Percentiles rank a stretch among this genome's conserved stretches.
Conservation (phyloP, 1,140 invertebrate species). For the Trichoplusia ni region DNA sequence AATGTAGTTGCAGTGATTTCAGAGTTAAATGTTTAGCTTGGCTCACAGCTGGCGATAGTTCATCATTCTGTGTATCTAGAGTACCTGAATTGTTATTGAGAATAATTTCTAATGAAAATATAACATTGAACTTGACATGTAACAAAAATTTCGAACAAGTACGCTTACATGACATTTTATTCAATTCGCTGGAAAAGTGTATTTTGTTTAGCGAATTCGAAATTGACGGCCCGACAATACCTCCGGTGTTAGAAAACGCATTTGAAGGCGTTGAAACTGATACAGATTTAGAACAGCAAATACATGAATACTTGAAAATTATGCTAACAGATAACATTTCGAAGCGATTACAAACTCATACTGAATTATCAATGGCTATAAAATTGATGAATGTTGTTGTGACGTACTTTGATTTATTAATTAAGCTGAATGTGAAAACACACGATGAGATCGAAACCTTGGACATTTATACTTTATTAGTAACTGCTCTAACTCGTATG, state of each 20-base stretch:
- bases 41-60: conserved; percentile 48
- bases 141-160: conserved; percentile 21
- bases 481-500: conserved; percentile 45
- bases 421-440: conserved; percentile 44
- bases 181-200: conserved; percentile 55
- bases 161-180: conserved; percentile 51
- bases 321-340: conserved; percentile 32
- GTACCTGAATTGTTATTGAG: conserved; percentile 51
- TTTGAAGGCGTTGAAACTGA: conserved; percentile 44
- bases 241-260: not conserved
- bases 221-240: conserved; percentile 33
- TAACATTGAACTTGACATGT: conserved; percentile 14
- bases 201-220: conserved; percentile 70
- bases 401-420: conserved; percentile 47
- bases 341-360: conserved; percentile 38
- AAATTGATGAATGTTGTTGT: conserved; percentile 51
- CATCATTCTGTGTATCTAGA: conserved; percentile 32
- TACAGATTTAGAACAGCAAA: conserved; percentile 38
- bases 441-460: conserved; percentile 33
- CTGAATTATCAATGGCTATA: conserved; percentile 39
- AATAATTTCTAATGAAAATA: conserved; percentile 62
- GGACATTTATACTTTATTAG: conserved; percentile 36
- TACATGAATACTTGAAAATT: conserved; percentile 46
- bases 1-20: conserved; percentile 49
- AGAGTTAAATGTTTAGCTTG: conserved; percentile 57